phyloP scores from a whole-genome alignment of 2,888 invertebrate species.

The Agrochola macilenta region DNA sequence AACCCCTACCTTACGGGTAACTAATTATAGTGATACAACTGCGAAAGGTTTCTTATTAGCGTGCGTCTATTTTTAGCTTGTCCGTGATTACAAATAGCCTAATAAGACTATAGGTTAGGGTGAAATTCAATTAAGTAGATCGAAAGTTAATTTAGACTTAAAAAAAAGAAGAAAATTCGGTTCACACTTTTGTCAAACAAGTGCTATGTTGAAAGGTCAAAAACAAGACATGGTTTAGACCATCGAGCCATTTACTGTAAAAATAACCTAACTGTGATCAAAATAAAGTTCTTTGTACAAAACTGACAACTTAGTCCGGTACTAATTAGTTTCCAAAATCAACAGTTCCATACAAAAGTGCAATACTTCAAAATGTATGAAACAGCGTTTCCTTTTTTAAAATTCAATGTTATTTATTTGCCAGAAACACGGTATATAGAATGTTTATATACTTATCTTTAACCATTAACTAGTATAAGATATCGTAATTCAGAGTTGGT shows the following conservation, averaged over 20 bases:
- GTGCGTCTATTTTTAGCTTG: constrained; percentile 15
- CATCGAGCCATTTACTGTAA: too few relatives aligned
- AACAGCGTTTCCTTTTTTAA: background rate
- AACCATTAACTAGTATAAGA: too few relatives aligned
- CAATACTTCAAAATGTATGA: background rate
- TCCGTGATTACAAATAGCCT: background rate
- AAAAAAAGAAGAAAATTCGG: too few relatives aligned
- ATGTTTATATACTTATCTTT: too few relatives aligned
- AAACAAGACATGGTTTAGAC: too few relatives aligned
- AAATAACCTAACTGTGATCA: background rate
- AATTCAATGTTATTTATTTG: too few relatives aligned
- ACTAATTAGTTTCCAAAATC: background rate
- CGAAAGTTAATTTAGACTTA: too few relatives aligned
- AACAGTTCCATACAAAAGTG: background rate
- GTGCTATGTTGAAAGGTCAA: too few relatives aligned
- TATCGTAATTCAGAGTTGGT: too few relatives aligned
- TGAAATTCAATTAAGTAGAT: background rate
- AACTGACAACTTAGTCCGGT: background rate
- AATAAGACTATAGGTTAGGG: background rate
- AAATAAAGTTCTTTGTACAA: background rate
- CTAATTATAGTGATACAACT: constrained; percentile 48
- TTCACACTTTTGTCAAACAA: too few relatives aligned
- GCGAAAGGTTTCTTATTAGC: constrained; percentile 43
- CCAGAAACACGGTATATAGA: too few relatives aligned
- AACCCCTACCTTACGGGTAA: constrained; percentile 36